These are phyloP conservation scores for Valencia hispanica DNA, from an alignment of 2,797 vertebrate genomes.

Conservation along the genomic window DNA sequence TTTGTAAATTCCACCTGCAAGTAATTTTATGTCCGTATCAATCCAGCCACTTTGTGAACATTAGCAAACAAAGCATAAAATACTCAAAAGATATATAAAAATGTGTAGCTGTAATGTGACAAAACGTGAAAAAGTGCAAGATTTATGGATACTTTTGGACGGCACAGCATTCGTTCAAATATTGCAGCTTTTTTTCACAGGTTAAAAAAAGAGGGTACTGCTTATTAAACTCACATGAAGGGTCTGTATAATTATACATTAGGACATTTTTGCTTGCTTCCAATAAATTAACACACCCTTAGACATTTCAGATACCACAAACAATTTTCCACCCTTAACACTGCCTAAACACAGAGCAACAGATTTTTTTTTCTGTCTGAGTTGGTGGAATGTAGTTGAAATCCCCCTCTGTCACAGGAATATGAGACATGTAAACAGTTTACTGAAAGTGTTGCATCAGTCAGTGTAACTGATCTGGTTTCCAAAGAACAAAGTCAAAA, in stretches of 20 bases:
- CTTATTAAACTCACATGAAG: slow-evolving; percentile 42
- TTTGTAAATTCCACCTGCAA: neutral
- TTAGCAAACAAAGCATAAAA: neutral
- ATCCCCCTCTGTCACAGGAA: slow-evolving; percentile 10
- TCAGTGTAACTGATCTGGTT: neutral
- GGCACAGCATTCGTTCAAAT: neutral
- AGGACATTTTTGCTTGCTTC: slow-evolving; percentile 71
- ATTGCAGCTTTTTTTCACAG: slow-evolving; percentile 5
- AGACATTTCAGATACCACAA: slow-evolving; percentile 58
- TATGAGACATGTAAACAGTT: slow-evolving; percentile 23
- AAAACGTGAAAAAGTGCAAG: neutral
- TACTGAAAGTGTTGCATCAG: slow-evolving; percentile 13
- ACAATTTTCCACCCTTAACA: neutral
- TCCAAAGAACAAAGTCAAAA: neutral
- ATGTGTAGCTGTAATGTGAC: neutral
- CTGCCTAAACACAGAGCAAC: slow-evolving; percentile 4
- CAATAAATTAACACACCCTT: slow-evolving; percentile 72
- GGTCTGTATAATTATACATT: slow-evolving; percentile 58
- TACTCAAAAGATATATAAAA: neutral
- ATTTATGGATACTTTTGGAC: neutral
- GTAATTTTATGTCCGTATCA: neutral
- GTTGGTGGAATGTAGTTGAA: neutral
- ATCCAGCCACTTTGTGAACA: neutral
- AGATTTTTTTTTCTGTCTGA: neutral
- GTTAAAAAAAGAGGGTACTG: neutral